phyloP scores from a whole-genome alignment of 2,888 invertebrate genomes.

The Apomyelois bistriatella region DNA sequence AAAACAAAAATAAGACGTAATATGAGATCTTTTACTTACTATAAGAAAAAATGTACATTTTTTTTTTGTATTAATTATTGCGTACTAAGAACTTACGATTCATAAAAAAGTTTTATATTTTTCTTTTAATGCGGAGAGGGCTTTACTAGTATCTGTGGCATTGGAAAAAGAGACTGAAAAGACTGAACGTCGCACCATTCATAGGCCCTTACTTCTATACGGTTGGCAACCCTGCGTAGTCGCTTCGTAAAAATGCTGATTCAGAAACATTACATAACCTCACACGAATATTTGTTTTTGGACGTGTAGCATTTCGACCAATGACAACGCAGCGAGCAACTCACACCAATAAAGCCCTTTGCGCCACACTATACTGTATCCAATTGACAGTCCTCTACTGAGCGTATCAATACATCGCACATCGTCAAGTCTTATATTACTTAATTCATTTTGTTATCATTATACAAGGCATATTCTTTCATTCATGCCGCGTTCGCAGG shows the following conservation, averaged over 20 bases:
- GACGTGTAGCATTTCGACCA: slow-evolving; percentile 7
- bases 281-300: background rate
- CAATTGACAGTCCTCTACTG: slow-evolving; percentile 62
- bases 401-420: slow-evolving; percentile 53
- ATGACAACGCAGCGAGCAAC: slow-evolving; percentile 11
- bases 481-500: slow-evolving; percentile 48
- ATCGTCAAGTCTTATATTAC: slow-evolving; percentile 73
- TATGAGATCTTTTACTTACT: slow-evolving; percentile 79
- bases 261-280: background rate
- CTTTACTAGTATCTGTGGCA: slow-evolving; percentile 40
- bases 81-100: slow-evolving; percentile 74
- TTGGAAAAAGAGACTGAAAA: slow-evolving; percentile 18
- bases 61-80: slow-evolving; percentile 64
- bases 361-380: slow-evolving; percentile 42
- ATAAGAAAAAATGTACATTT: slow-evolving; percentile 78
- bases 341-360: slow-evolving; percentile 52
- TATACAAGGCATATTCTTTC: slow-evolving; percentile 74
- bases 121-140: slow-evolving; percentile 46
- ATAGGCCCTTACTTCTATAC: slow-evolving; percentile 18
- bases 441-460: slow-evolving; percentile 75
- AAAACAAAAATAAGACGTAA: slow-evolving; percentile 77
- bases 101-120: slow-evolving; percentile 50
- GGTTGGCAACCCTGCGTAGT: slow-evolving; percentile 13
- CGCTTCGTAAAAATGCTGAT: background rate
- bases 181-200: slow-evolving; percentile 20